A percentile compares a stretch with the other conserved stretches of the same genome.
phyloP scores from a whole-genome alignment of 2,797 vertebrate genomes.

The Esox masquinongy region DNA sequence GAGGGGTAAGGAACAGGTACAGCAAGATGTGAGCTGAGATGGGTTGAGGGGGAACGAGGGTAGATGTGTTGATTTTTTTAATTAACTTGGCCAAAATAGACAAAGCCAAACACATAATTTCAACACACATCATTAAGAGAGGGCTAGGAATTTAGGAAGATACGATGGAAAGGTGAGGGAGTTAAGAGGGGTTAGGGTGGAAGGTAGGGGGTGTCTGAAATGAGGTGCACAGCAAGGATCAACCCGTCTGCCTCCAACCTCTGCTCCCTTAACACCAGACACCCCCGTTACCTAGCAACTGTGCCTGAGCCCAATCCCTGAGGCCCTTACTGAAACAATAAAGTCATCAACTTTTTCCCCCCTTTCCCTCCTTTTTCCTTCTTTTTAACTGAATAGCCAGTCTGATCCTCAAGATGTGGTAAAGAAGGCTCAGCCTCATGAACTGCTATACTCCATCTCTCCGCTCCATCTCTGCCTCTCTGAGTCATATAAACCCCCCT shows the following conservation, averaged over 20 bases:
- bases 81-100: too few species aligned
- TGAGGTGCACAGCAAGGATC: conserved; percentile 70
- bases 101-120: too few species aligned
- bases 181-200: not conserved
- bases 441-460: not conserved
- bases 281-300: conserved; percentile 44
- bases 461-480: not conserved
- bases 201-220: conserved; percentile 56
- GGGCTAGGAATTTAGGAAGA: not conserved
- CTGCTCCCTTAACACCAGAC: conserved; percentile 59
- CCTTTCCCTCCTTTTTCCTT: too few species aligned
- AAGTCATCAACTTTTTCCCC: not conserved
- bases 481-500: not conserved
- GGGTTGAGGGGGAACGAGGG: too few species aligned
- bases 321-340: conserved; percentile 9
- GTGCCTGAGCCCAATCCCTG: too few species aligned
- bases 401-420: not conserved
- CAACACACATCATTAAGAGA: not conserved
- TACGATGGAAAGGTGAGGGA: not conserved
- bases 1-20: too few species aligned
- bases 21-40: too few species aligned
- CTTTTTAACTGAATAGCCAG: not conserved
- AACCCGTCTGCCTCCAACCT: conserved; percentile 70
- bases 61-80: too few species aligned
- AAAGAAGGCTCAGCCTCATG: not conserved